Evolutionary conservation across 1,140 invertebrate species (phyloP).

Genomic region (Hetaerina americana): DNA sequence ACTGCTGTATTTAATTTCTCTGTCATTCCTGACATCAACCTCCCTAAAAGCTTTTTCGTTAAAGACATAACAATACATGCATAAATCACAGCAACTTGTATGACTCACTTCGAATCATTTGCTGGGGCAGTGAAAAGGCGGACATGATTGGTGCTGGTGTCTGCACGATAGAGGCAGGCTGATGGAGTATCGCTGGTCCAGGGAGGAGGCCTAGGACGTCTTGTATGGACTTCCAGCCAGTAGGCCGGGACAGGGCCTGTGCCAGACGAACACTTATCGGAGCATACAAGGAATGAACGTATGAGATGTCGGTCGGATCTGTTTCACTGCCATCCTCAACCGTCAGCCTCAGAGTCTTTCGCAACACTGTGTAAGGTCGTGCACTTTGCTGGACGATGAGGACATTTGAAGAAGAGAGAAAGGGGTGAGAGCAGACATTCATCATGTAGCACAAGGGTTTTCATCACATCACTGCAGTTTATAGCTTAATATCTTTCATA

Average conservation of each 20-base stretch:
- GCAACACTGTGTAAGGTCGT: conserved; percentile 30
- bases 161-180: neutral
- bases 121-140: neutral
- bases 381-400: conserved; percentile 16
- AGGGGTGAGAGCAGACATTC: too few species aligned
- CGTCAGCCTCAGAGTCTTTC: conserved; percentile 59
- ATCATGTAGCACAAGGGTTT: too few species aligned
- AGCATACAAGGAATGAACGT: conserved; percentile 87
- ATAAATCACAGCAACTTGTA: neutral
- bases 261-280: conserved; percentile 80
- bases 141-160: neutral
- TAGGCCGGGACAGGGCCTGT: conserved; percentile 69
- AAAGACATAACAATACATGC: too few species aligned
- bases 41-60: neutral
- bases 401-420: too few species aligned
- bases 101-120: neutral
- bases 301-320: conserved; percentile 77
- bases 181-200: conserved; percentile 34
- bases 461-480: too few species aligned
- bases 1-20: neutral
- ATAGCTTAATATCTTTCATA: too few species aligned
- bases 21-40: neutral
- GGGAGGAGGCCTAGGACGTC: conserved; percentile 50
- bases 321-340: conserved; percentile 78
- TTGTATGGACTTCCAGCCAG: conserved; percentile 63